Percentiles rank a stretch among this genome's conserved stretches.
Conservation (phyloP, 64 coral and sea anemone genomes). For the Stylophora pistillata region DNA sequence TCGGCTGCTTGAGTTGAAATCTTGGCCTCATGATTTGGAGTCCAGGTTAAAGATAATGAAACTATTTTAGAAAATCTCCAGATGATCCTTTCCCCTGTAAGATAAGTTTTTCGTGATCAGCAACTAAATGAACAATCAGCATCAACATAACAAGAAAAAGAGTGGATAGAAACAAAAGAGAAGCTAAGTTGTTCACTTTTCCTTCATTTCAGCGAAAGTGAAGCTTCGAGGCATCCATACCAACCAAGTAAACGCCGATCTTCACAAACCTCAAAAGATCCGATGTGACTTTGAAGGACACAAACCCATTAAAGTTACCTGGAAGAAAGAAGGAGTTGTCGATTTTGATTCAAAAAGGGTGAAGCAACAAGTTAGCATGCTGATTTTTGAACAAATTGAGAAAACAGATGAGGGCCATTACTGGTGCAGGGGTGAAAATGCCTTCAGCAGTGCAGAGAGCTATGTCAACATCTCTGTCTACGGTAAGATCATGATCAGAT, state of each 20-base stretch:
- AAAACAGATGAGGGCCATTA: conserved; percentile 60
- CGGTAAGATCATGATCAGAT: conserved; percentile 49
- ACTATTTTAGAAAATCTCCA: too few species aligned
- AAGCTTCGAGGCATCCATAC: neutral
- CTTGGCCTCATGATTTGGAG: too few species aligned
- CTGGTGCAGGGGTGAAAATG: conserved; percentile 67
- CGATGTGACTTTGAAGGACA: conserved; percentile 51
- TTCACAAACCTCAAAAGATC: neutral
- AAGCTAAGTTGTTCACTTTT: neutral
- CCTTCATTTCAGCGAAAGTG: conserved; percentile 13
- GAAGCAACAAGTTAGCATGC: neutral
- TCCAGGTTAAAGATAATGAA: too few species aligned
- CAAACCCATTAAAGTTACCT: neutral
- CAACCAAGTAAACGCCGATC: neutral
- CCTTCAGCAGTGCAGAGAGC: conserved; percentile 29
- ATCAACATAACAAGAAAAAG: too few species aligned
- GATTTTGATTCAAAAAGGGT: neutral
- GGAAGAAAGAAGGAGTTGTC: conserved; percentile 9
- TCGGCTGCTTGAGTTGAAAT: too few species aligned
- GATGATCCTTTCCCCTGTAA: too few species aligned
- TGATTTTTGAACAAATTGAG: conserved; percentile 31
- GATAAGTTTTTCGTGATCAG: too few species aligned
- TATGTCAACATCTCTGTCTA: conserved; percentile 71
- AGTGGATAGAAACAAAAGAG: neutral
- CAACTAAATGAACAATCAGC: too few species aligned